These are phyloP conservation scores for Coryphaenoides rupestris DNA, from an alignment of 2,113 vertebrate genomes.

Conservation along the genomic window DNA sequence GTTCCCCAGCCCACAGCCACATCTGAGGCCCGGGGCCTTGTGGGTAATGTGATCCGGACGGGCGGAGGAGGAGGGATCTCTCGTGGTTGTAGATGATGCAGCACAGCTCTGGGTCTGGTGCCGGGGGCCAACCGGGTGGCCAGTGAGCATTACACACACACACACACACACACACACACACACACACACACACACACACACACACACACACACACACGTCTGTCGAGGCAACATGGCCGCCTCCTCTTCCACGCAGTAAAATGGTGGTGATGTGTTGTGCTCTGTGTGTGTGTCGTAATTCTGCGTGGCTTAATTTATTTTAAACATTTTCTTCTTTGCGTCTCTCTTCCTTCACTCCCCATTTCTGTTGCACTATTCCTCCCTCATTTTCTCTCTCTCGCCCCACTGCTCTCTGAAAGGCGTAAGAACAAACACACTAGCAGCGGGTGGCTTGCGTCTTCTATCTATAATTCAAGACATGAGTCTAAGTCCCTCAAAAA, in stretches of 20 bases:
- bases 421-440: slow-evolving; percentile 58
- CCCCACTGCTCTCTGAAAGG: slow-evolving; percentile 44
- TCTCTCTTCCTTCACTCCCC: neutral
- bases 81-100: neutral
- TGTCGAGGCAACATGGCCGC: no score
- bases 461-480: slow-evolving; percentile 60
- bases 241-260: no score
- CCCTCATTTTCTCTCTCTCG: neutral
- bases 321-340: neutral
- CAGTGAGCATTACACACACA: neutral
- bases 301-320: no score
- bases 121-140: slow-evolving; percentile 26
- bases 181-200: no score
- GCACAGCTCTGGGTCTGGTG: neutral
- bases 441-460: slow-evolving; percentile 55
- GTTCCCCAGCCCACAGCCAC: slow-evolving; percentile 61
- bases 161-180: no score
- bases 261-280: no score
- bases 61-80: slow-evolving; percentile 43
- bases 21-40: slow-evolving; percentile 54
- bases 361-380: neutral
- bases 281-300: no score
- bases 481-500: slow-evolving; percentile 53
- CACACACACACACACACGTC: no score
- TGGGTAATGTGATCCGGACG: slow-evolving; percentile 62